Evolutionary conservation across 2,113 vertebrate genomes (phyloP).

Genomic region (Colaptes auratus): DNA sequence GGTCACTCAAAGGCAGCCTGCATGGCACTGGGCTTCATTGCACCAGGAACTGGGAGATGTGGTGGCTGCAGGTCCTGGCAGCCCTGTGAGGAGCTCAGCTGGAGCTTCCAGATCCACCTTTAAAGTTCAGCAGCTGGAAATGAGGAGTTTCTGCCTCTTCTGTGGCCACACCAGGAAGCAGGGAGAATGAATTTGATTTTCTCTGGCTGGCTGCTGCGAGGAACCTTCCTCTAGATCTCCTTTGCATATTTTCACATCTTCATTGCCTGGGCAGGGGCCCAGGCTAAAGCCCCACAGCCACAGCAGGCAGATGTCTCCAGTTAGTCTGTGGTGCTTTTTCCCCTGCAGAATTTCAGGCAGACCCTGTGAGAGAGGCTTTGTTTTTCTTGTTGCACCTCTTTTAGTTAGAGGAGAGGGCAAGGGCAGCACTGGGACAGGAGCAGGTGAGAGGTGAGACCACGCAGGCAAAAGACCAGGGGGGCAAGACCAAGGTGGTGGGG

Average conservation of each 20-base stretch:
- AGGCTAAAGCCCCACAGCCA: constrained; percentile 9
- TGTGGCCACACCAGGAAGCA: neutral
- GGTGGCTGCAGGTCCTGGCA: neutral
- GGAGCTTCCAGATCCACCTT: neutral
- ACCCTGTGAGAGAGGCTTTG: neutral
- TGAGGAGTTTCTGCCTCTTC: neutral
- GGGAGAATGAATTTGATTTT: neutral
- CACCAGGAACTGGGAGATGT: fast-evolving
- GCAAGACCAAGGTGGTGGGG: neutral
- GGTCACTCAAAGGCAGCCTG: fast-evolving
- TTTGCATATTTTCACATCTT: fast-evolving
- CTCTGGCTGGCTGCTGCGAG: neutral
- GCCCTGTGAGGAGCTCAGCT: neutral
- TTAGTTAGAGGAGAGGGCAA: neutral
- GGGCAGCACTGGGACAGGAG: neutral
- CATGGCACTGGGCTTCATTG: fast-evolving
- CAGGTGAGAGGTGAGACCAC: fast-evolving
- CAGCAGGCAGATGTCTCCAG: neutral
- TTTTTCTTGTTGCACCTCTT: neutral
- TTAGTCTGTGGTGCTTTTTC: neutral
- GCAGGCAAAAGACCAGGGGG: neutral
- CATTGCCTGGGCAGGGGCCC: neutral
- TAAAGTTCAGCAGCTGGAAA: fast-evolving
- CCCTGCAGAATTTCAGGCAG: constrained; percentile 25
- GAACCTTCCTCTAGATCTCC: neutral